Evolutionary conservation across 64 coral and sea anemone genomes (phyloP), one percentile per base, ranked within the genome.

Genomic region (Montipora capricornis): DNA sequence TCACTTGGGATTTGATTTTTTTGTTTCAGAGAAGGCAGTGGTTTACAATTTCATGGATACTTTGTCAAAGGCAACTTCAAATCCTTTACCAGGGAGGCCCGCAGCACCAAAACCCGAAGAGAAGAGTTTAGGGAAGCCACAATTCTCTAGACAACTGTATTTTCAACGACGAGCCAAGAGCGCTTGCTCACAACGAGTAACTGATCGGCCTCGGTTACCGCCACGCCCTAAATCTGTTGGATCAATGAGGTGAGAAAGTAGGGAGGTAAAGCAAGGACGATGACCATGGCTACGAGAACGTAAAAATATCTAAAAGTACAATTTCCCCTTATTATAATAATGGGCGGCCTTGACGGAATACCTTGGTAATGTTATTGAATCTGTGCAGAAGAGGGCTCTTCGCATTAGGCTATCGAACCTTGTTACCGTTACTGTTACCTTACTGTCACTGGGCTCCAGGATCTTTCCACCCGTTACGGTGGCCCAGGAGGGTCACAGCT

Each of bases 21-120:
- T 68, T 14, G 69, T 77, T 68, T 2, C 68, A 97, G 96, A 97
- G 88, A 97, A 97, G 60, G 96, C 96, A 55, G 96, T 97, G 10
- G 96, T 97, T 2, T 95, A 79, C 69, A 97, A 95, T 61, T 97
- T 97, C 49, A 97, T 97, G 93, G 85, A 97, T 51, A 93, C 81
- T 49, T 80, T 97, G n/a, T 66, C 84, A 62, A 95, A 95, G 71
- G 96, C 96, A 78, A 84, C 82, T 47, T 92, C 78, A 47, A 89
- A 47, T 16, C 87, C 59, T 20, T 58, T 79, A 16, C 88, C 83
- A 48, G n/a, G 70, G 14, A 51, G 84, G 81, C 79, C 79, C 55
- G 82, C 5, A 14, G 88, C 84, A 17, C 96, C 92, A 2, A 90
- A 92, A 60, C 64, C 89, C 6, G 76, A 48, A 4, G 45, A 82